Percentiles rank a stretch among this genome's conserved stretches.
phyloP scores from a whole-genome alignment of 2,113 vertebrate genomes.

The Tichodroma muraria region DNA sequence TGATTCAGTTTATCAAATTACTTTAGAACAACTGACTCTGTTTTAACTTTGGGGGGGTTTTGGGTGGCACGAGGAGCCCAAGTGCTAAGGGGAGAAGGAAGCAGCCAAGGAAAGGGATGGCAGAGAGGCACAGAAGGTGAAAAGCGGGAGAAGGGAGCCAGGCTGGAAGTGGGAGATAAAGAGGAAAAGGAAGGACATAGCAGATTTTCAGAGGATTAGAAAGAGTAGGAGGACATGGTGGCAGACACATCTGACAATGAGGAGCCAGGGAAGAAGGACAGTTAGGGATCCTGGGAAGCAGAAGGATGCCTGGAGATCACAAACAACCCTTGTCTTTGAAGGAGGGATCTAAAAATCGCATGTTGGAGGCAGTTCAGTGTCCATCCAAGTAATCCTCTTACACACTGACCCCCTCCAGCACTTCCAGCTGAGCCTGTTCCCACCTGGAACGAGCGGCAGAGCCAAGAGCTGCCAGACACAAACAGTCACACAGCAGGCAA shows the following conservation, averaged over 20 bases:
- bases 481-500: too few relatives aligned
- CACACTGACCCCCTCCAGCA: background rate
- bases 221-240: background rate
- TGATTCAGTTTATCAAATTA: background rate
- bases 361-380: background rate
- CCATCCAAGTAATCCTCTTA: background rate
- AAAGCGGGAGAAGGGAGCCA: background rate
- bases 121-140: background rate
- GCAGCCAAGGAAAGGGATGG: background rate
- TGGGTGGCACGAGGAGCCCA: background rate
- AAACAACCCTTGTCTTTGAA: background rate
- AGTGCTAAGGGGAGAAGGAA: rapidly evolving
- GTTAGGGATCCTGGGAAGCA: background rate
- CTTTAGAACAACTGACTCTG: background rate
- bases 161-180: background rate
- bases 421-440: background rate
- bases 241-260: background rate
- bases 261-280: background rate
- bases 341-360: background rate
- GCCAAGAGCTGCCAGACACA: background rate
- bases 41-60: background rate
- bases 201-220: background rate
- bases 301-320: background rate
- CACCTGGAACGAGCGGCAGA: background rate
- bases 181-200: background rate